Conservation (phyloP, 2,888 invertebrate species). For the Parnassius mnemosyne region DNA sequence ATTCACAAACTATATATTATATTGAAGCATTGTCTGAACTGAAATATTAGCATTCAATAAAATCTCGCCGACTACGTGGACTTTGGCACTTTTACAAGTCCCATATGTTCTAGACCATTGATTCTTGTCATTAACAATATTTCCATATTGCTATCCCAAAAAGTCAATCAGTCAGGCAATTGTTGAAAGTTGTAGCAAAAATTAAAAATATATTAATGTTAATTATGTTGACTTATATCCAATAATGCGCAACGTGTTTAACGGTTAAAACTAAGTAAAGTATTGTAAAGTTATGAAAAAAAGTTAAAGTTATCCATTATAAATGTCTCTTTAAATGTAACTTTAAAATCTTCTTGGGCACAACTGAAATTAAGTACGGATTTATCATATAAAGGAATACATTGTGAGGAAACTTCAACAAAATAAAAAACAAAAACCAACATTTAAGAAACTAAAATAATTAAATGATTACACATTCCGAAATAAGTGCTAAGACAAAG, state of each 20-base stretch:
- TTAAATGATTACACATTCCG: no score
- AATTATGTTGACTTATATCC: neutral
- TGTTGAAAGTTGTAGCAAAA: neutral
- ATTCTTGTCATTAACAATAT: neutral
- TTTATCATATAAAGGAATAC: no score
- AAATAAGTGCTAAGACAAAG: no score
- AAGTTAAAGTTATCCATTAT: no score
- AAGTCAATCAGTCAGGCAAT: constrained; percentile 10
- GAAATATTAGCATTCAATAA: constrained; percentile 2
- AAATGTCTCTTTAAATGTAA: no score
- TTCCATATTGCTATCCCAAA: constrained; percentile 4
- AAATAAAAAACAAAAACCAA: no score
- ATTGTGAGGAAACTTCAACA: no score
- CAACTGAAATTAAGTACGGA: no score
- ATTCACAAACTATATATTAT: neutral
- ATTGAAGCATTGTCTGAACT: no score
- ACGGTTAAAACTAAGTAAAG: neutral
- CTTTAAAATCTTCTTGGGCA: no score
- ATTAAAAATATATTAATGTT: neutral
- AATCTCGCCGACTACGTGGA: constrained; percentile 1
- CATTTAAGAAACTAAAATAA: no score
- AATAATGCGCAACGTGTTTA: neutral
- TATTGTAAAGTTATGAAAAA: neutral
- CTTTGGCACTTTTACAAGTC: constrained; percentile 16
- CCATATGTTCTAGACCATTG: constrained; percentile 4